Evolutionary conservation across 2,797 vertebrate species (phyloP).

Genomic region (Glyptemys insculpta): DNA sequence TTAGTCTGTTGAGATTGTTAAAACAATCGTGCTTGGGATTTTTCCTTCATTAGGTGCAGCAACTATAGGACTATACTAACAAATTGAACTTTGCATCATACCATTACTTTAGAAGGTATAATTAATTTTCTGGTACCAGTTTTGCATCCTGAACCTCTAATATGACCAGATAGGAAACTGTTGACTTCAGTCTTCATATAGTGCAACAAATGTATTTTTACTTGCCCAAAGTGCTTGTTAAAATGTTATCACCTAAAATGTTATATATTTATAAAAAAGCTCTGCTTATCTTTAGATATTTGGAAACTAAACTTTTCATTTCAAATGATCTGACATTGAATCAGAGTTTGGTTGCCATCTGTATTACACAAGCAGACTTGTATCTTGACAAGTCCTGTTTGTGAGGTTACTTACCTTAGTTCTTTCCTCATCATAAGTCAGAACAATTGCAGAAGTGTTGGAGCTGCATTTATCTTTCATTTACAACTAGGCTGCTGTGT

Average conservation of each 20-base stretch:
- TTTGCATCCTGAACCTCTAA: constrained; percentile 1
- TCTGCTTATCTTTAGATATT: neutral
- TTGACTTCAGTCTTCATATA: constrained; percentile 30
- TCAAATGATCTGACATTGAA: constrained; percentile 5
- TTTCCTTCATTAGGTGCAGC: constrained; percentile 16
- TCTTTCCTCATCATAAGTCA: neutral
- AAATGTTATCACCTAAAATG: neutral
- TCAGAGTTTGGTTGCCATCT: constrained; percentile 15
- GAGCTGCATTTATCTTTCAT: neutral
- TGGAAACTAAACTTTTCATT: neutral
- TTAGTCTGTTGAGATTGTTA: neutral
- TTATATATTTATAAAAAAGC: neutral
- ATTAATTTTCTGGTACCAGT: constrained; percentile 12
- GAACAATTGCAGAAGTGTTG: neutral
- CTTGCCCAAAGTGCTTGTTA: neutral
- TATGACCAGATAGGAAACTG: neutral
- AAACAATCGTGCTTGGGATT: neutral
- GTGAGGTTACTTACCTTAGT: neutral
- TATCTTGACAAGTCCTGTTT: neutral
- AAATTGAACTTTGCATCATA: neutral
- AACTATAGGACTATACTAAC: neutral
- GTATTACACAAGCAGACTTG: neutral
- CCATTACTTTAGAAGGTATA: neutral
- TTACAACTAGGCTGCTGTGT: neutral
- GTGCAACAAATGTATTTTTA: neutral